Evolutionary conservation across 2,888 invertebrate species (phyloP).

Genomic region (Thalpophila matura): DNA sequence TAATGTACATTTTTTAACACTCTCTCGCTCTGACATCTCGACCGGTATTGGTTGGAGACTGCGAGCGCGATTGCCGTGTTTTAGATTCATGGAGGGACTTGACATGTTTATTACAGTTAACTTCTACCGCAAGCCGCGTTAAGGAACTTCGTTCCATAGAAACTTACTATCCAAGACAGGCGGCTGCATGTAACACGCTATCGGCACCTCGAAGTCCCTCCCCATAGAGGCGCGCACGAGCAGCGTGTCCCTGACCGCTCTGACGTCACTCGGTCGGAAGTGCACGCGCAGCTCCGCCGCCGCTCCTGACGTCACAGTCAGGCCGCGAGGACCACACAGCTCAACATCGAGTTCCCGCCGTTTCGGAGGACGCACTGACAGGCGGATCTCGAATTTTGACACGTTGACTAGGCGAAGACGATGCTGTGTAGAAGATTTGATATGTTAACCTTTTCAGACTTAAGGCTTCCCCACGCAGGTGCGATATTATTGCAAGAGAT

Average conservation of each 20-base stretch:
- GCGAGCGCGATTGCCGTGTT: too few species aligned
- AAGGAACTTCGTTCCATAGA: too few species aligned
- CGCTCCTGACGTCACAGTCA: constrained; percentile 77
- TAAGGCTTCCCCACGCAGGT: too few species aligned
- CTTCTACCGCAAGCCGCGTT: too few species aligned
- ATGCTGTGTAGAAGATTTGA: constrained; percentile 62
- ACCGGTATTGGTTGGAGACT: too few species aligned
- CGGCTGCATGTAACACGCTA: constrained; percentile 80
- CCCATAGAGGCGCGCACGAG: constrained; percentile 69
- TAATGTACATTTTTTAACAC: too few species aligned
- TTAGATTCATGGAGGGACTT: too few species aligned
- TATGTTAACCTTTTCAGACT: too few species aligned
- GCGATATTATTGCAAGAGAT: too few species aligned
- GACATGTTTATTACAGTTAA: too few species aligned
- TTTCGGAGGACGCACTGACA: constrained; percentile 78
- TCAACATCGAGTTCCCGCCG: constrained; percentile 71
- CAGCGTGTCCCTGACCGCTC: constrained; percentile 69
- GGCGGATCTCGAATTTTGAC: constrained; percentile 73
- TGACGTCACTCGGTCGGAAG: constrained; percentile 74
- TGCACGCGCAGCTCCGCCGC: constrained; percentile 71
- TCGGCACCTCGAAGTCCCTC: constrained; percentile 66
- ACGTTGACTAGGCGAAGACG: constrained; percentile 77
- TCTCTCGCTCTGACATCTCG: too few species aligned
- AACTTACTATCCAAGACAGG: constrained; percentile 77
- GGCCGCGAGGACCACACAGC: constrained; percentile 70